These are phyloP conservation scores for Coptodon bakossiorum DNA, from an alignment of 2,113 vertebrate species.

Conservation along the genomic window DNA sequence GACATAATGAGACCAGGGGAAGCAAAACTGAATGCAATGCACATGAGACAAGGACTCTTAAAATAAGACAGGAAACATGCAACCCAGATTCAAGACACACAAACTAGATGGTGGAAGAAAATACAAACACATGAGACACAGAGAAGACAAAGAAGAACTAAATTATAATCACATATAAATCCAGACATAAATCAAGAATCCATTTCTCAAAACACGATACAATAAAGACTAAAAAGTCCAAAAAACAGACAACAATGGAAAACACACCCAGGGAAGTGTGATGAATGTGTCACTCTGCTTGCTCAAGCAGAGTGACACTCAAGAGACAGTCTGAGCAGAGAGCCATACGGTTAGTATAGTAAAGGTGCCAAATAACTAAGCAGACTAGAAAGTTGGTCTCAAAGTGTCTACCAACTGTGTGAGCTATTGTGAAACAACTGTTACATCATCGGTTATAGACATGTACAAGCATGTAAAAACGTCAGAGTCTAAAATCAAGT, in stretches of 20 bases:
- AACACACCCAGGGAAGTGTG: neutral
- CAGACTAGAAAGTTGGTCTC: neutral
- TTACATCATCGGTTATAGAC: neutral
- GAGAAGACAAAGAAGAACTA: neutral
- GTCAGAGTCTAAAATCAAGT: neutral
- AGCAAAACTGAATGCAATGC: neutral
- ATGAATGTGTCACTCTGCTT: neutral
- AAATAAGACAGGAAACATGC: neutral
- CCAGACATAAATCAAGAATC: neutral
- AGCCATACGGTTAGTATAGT: rapidly evolving
- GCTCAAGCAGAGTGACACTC: neutral
- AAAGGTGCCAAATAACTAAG: neutral
- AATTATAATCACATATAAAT: neutral
- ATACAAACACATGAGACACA: neutral
- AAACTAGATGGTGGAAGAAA: neutral
- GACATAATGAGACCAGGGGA: neutral
- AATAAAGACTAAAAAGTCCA: neutral
- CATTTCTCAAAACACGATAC: rapidly evolving
- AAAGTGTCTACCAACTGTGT: neutral
- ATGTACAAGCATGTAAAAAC: rapidly evolving
- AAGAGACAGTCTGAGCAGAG: neutral
- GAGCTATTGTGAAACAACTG: neutral
- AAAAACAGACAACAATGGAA: neutral
- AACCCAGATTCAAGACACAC: neutral
- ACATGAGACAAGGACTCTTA: neutral